phyloP scores from a whole-genome alignment of 2,797 vertebrate genomes.

The Spea hammondii region DNA sequence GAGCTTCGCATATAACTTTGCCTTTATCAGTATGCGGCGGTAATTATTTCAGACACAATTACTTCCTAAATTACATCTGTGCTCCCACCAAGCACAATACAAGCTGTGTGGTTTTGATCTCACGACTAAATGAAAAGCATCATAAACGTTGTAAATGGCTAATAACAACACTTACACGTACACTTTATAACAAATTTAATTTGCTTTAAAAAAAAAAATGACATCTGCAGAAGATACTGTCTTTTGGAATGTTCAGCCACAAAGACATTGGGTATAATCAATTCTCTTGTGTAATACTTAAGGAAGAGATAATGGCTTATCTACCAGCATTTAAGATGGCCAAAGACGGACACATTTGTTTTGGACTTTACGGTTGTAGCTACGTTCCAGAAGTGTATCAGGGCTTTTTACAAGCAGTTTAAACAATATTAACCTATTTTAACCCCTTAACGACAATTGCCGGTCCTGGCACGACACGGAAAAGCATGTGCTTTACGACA shows the following conservation, averaged over 20 bases:
- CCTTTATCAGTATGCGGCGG: conserved; percentile 22
- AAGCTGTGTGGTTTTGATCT: not conserved
- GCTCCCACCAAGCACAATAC: conserved; percentile 18
- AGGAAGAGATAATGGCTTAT: too few relatives aligned
- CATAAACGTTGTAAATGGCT: conserved; percentile 20
- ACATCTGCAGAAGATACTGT: not conserved
- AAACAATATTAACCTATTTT: too few relatives aligned
- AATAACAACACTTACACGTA: too few relatives aligned
- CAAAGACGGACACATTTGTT: too few relatives aligned
- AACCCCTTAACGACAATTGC: too few relatives aligned
- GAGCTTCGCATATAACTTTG: conserved; percentile 6
- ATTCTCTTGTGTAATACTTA: too few relatives aligned
- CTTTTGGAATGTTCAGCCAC: not conserved
- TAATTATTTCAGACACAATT: conserved; percentile 48
- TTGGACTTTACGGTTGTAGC: too few relatives aligned
- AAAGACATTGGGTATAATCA: not conserved
- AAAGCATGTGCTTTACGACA: too few relatives aligned
- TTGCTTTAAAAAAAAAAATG: not conserved
- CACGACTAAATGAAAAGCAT: conserved; percentile 16
- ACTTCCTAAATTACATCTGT: conserved; percentile 37
- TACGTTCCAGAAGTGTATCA: too few relatives aligned
- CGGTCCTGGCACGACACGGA: too few relatives aligned
- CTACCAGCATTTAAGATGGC: too few relatives aligned
- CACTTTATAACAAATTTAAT: conserved; percentile 7
- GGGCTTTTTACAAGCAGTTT: too few relatives aligned